phyloP scores from a whole-genome alignment of 2,113 vertebrate genomes.

The Entelurus aequoreus region DNA sequence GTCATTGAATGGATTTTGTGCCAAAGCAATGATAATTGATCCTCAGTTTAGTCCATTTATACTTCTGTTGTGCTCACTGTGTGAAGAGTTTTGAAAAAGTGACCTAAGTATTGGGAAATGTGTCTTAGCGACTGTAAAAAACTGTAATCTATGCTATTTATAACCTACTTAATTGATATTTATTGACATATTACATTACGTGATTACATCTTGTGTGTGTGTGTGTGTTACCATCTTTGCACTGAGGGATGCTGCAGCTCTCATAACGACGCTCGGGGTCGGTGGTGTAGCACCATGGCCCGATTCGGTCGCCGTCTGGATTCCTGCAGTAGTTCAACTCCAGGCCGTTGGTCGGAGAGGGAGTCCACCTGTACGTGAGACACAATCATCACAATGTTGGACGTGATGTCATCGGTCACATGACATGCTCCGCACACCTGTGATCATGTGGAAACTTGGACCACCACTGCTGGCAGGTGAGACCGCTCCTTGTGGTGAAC shows the following conservation, averaged over 20 bases:
- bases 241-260: slow-evolving; percentile 85
- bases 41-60: no score
- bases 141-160: no score
- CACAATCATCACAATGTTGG: not conserved
- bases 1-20: no score
- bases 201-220: not conserved
- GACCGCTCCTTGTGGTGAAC: slow-evolving; percentile 71
- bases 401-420: not conserved
- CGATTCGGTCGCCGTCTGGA: slow-evolving; percentile 81
- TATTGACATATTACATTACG: not conserved
- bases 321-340: slow-evolving; percentile 95
- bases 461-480: slow-evolving; percentile 87
- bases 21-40: no score
- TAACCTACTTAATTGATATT: no score
- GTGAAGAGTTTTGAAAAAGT: no score
- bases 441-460: slow-evolving; percentile 89
- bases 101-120: no score
- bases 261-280: slow-evolving; percentile 80
- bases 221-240: slow-evolving; percentile 76
- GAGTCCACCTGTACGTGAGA: slow-evolving; percentile 76
- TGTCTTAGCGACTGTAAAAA: no score
- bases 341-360: slow-evolving; percentile 76
- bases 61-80: no score
- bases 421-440: slow-evolving; percentile 65
- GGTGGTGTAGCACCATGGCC: slow-evolving; percentile 92